Evolutionary conservation across 2,888 invertebrate species (phyloP), one percentile per base, ranked within the genome.

Genomic region (Trichogramma dendrolimi): DNA sequence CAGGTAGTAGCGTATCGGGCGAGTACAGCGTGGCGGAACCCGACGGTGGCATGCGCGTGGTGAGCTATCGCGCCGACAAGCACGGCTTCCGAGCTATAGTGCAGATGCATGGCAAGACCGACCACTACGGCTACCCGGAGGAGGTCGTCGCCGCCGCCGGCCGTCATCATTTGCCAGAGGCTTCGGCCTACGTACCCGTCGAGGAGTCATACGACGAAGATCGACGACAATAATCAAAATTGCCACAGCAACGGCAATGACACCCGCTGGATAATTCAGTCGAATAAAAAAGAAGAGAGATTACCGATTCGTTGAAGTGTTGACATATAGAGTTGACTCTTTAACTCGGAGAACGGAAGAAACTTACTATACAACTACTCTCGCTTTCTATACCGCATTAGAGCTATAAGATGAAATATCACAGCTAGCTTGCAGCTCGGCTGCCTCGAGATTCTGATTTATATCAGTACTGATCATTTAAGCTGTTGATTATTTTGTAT

Each of bases 1-100:
- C 63, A 76, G 77, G 75, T 4, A 71, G 75, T 62, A 70, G 73
- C 43, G 76, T 79, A 8, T 68, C 72, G 40, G 80, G 80, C 5
- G 79, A 79, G 58, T 80, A 81, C 68, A 75, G 73, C 14, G 67
- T 80, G 8, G 71, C 75, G 43, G 80, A 80, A 63, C 78, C 80
- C 6, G 80, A 79, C 53, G 80, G 80, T 54, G 72, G 74, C 50
- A 69, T 70, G 27, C 72, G 77, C 10, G 72, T 71, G n/a, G 77
- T 77, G 14, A 77, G 72, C 62, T 78, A 78, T 62, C 72, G 70
- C 52, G 73, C 74, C 2, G 80, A 78, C 56, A 75, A 76, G 54
- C 74, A 74, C 39, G 80, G 80, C 63, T 80, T 80, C 69, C 77
- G 77, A 65, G 80, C 79, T 5, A 71, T 72, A 40, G 79, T 79